Evolutionary conservation across 1,140 invertebrate species (phyloP).

Genomic region (Patella vulgata): DNA sequence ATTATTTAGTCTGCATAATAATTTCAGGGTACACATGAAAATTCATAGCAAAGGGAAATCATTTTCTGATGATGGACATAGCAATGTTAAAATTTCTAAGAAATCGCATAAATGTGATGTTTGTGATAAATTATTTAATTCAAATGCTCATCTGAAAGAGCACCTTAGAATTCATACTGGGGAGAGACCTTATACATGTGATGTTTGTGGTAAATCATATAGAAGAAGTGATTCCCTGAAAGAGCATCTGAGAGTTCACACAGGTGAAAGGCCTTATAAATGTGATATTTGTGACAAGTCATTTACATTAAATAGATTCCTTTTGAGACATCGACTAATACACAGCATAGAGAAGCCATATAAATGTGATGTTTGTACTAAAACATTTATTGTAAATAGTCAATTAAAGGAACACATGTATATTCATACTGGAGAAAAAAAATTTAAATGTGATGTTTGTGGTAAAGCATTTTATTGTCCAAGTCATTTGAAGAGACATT

Average conservation of each 20-base stretch:
- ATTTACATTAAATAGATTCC: too few relatives aligned
- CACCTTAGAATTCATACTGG: conserved; percentile 13
- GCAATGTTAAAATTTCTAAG: conserved; percentile 16
- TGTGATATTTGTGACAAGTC: too few relatives aligned
- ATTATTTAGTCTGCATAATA: neutral
- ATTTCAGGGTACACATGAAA: conserved; percentile 25
- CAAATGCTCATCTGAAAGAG: neutral
- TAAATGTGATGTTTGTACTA: too few relatives aligned
- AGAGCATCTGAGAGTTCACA: too few relatives aligned
- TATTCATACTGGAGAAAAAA: conserved; percentile 84
- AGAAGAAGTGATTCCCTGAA: too few relatives aligned
- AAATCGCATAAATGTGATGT: conserved; percentile 13
- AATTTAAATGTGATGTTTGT: conserved; percentile 74
- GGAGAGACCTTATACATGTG: conserved; percentile 12
- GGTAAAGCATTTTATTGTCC: conserved; percentile 34
- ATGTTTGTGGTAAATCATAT: too few relatives aligned
- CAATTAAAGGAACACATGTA: conserved; percentile 82
- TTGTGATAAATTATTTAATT: conserved; percentile 1
- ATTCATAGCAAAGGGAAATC: conserved; percentile 19
- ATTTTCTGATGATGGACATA: neutral
- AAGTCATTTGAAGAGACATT: conserved; percentile 30
- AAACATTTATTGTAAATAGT: conserved; percentile 95
- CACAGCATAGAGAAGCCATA: too few relatives aligned
- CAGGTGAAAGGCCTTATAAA: too few relatives aligned
- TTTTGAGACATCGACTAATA: too few relatives aligned